Percentiles rank a stretch among this genome's conserved stretches.
phyloP scores from a whole-genome alignment of 1,140 invertebrate genomes.

The Neocloeon triangulifer region DNA sequence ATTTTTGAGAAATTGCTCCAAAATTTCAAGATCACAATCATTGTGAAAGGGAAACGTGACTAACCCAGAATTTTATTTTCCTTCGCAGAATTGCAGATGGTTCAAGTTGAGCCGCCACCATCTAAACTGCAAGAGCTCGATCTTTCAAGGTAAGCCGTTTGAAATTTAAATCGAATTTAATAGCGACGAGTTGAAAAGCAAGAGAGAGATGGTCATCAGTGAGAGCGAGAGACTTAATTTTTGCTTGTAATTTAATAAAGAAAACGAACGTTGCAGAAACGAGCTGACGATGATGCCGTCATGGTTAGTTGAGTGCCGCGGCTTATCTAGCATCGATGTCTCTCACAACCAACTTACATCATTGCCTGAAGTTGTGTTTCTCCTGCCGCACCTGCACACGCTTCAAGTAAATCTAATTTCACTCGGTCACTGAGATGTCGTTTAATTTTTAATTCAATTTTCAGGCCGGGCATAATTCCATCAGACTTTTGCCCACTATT shows the following conservation, averaged over 20 bases:
- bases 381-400: conserved; percentile 37
- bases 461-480: no score
- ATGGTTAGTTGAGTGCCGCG: conserved; percentile 52
- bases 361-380: conserved; percentile 45
- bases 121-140: conserved; percentile 45
- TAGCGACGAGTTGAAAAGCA: no score
- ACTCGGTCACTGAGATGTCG: no score
- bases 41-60: conserved; percentile 1
- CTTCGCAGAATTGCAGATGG: conserved; percentile 36
- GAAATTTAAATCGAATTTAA: no score
- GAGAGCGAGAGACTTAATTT: neutral
- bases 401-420: conserved; percentile 48
- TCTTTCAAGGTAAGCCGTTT: conserved; percentile 45
- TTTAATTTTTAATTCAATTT: no score
- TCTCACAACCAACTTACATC: conserved; percentile 45
- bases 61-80: conserved; percentile 9
- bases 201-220: neutral
- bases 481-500: no score
- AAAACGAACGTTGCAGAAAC: conserved; percentile 23
- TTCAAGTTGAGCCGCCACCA: conserved; percentile 37
- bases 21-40: no score
- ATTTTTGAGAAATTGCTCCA: no score
- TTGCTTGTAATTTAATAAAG: neutral
- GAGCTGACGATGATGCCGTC: conserved; percentile 46
- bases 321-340: no score